Base-by-base conservation (phyloP, 2,888 invertebrate species). In the Agrochola macilenta region DNA sequence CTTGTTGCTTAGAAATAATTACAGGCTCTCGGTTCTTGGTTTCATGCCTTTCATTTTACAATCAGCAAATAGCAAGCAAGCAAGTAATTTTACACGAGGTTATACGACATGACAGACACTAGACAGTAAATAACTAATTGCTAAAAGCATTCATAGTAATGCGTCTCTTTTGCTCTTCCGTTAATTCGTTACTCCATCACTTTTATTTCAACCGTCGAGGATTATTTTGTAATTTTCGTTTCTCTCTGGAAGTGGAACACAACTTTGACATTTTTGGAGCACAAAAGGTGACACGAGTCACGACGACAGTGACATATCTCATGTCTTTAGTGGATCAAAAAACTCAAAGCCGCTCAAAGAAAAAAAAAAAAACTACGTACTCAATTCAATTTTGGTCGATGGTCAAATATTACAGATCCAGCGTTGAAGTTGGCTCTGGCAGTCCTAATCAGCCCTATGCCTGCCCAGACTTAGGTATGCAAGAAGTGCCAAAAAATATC, bases 11-110 rank as follows among this genome's bases (percentile, higher is more conserved):
- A 88, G 82, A 91, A 91, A 89, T 92, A 93, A 93, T 93, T 94
- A 91, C 90, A 91, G 88, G 89, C 89, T 92, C 91, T 85, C 65
- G 58, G 90, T 91, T 93, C 92, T 92, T 89, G 81, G 63, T 87
- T 90, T 89, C 81, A 87, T 91, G 89, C 92, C 94, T 95, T 94
- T 94, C 94, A 93, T 93, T 93, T 94, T 91, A 87, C 60, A 74
- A 78, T 85, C 88, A 88, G 78, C 89, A 85, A 88, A 87, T 84
- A 84, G 86, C 82, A 77, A 73, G 79, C 87, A 78, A 64, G 79
- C 79, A 52, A 82, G 78, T 76, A 79, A 74, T 68, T 76, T 74
- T 78, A 60, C 76, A 83, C 72, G 77, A 87, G 87, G 87, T 87
- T 87, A 86, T 66, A 81, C n/a, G 76, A 76, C 30, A 61, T 74